These are phyloP conservation scores for Silurus asotus DNA, from an alignment of 2,113 vertebrate species.

Conservation along the genomic window DNA sequence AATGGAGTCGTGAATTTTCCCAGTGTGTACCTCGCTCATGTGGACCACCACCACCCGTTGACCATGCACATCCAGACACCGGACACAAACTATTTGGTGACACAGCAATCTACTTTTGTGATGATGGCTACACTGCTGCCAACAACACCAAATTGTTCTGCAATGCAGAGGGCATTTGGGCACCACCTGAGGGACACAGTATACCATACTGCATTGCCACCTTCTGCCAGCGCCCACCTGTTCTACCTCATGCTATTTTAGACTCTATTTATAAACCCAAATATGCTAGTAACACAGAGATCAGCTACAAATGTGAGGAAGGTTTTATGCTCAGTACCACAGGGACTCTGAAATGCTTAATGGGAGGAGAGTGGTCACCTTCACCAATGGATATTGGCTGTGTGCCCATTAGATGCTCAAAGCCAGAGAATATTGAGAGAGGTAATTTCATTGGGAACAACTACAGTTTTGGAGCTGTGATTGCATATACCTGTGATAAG, in stretches of 20 bases:
- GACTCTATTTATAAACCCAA: constrained; percentile 87
- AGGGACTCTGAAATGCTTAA: constrained; percentile 82
- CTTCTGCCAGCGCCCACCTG: constrained; percentile 87
- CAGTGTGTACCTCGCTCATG: constrained; percentile 93
- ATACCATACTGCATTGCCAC: constrained; percentile 87
- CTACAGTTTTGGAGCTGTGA: constrained; percentile 92
- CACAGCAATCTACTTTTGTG: constrained; percentile 89
- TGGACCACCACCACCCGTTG: constrained; percentile 86
- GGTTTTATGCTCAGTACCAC: constrained; percentile 92
- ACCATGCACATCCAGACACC: constrained; percentile 87
- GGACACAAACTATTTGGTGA: constrained; percentile 91
- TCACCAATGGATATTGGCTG: constrained; percentile 84
- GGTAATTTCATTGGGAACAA: constrained; percentile 88
- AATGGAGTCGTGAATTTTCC: constrained; percentile 82
- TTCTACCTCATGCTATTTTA: constrained; percentile 84
- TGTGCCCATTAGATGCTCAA: constrained; percentile 88
- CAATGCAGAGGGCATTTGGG: constrained; percentile 87
- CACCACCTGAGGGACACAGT: constrained; percentile 79
- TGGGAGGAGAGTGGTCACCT: constrained; percentile 90
- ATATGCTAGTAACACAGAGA: constrained; percentile 82
- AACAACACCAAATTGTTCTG: constrained; percentile 90
- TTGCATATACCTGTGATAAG: constrained; percentile 92
- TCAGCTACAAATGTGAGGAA: constrained; percentile 94
- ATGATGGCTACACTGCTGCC: constrained; percentile 86
- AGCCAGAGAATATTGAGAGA: constrained; percentile 79